Base-by-base conservation (phyloP, 64 coral and sea anemone genomes). In the Actinia equina region DNA sequence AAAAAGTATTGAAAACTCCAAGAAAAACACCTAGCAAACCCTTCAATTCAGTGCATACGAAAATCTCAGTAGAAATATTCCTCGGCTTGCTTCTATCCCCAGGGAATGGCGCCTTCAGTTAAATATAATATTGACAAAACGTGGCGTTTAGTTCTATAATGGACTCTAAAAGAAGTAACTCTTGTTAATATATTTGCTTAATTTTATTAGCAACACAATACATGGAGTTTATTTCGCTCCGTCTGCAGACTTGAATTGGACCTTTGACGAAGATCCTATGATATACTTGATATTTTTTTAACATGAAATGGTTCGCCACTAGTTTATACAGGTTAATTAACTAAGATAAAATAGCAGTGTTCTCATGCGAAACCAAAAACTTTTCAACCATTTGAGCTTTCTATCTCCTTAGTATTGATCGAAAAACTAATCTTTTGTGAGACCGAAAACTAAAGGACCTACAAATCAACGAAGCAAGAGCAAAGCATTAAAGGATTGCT, bases 331-430 rank as follows among this genome's bases (percentile, higher is more conserved):
- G n/a, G 11, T 74, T 74, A 74, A 74, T 74, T 74, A 74, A 74
- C 69, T 27, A 74, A 1, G 17, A 22, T 74, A 25, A 74, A 74
- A 74, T 74, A 25, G 43, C 16, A 19, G 78, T 49, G 42, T 44
- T 81, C 78, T 52, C 44, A 52, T 17, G 78, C 78, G 78, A 81
- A 81, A 81, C 78, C 44, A 81, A 20, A 81, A 52, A 81, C 17
- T 81, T 52, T 51, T 22, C 18, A 79, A 79, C 10, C 77, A 44
- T 8, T 8, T 7, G 1, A 25, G 77, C 77, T 37, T 81, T 81
- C 43, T 17, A 49, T 11, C 10, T 52, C 78, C n/a, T 65, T 23
- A 37, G 30, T 37, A 23, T 65, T n/a, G 62, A 65, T 23, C 62
- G 15, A 65, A 23, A 65, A 65, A 65, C 55, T 0, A 10, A n/a